Percentiles rank a stretch among this genome's conserved stretches.
Conservation (phyloP, 2,888 invertebrate genomes). For the Entomobrya multifasciata region DNA sequence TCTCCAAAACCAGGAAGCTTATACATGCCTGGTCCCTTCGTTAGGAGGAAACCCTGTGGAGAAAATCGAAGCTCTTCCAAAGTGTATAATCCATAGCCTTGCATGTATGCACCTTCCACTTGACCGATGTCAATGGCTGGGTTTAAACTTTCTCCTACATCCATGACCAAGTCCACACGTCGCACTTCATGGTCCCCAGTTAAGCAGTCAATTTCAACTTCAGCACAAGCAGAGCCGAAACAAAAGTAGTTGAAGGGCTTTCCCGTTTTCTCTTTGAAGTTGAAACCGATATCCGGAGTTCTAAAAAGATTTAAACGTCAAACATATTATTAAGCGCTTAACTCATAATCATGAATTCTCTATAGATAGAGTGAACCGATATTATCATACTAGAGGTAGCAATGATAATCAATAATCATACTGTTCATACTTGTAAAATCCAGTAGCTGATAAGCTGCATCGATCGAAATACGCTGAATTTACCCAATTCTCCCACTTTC, state of each 20-base stretch:
- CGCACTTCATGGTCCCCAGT: conserved; percentile 90
- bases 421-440: conserved; percentile 88
- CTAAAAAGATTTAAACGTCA: conserved; percentile 32
- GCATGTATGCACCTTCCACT: conserved; percentile 96
- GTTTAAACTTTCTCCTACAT: conserved; percentile 95
- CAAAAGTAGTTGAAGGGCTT: conserved; percentile 91
- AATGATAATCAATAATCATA: no score
- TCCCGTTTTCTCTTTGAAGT: conserved; percentile 87
- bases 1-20: conserved; percentile 96
- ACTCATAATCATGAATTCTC: no score
- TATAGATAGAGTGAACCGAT: no score
- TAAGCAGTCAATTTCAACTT: conserved; percentile 96
- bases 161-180: conserved; percentile 92
- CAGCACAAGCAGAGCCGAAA: conserved; percentile 92
- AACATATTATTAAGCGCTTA: no score
- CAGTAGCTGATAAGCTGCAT: conserved; percentile 90
- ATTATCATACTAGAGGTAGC: no score
- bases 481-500: conserved; percentile 94
- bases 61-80: conserved; percentile 94
- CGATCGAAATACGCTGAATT: conserved; percentile 88
- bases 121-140: conserved; percentile 98
- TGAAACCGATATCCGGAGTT: conserved; percentile 88
- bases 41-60: conserved; percentile 89
- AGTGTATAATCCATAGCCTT: conserved; percentile 95
- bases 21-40: conserved; percentile 95